Evolutionary conservation across 1,140 invertebrate species (phyloP).

Genomic region (Marisa cornuarietis): DNA sequence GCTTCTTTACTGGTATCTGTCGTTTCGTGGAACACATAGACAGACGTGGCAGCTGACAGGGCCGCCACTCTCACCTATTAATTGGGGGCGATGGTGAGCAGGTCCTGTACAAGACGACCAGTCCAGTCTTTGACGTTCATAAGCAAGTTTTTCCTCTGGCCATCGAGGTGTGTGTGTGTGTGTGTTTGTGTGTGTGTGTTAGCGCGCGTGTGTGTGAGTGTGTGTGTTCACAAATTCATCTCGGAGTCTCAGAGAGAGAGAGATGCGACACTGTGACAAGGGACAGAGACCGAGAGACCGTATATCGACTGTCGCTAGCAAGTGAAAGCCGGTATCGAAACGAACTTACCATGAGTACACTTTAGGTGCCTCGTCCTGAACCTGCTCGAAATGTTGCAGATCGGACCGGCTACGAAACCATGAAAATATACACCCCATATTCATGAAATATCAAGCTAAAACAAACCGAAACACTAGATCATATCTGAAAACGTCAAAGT

Average conservation of each 20-base stretch:
- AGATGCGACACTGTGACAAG: not conserved
- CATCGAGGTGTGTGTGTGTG: not conserved
- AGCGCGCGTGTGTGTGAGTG: too few relatives aligned
- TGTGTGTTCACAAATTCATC: constrained; percentile 3
- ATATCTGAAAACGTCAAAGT: constrained; percentile 15
- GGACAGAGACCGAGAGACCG: not conserved
- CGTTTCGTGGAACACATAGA: too few relatives aligned
- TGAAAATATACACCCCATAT: constrained; percentile 37
- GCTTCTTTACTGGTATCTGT: not conserved
- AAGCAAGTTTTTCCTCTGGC: too few relatives aligned
- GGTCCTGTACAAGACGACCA: too few relatives aligned
- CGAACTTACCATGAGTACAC: constrained; percentile 34
- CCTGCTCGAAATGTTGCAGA: constrained; percentile 27
- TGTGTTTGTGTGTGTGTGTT: too few relatives aligned
- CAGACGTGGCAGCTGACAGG: too few relatives aligned
- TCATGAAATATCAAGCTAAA: constrained; percentile 11
- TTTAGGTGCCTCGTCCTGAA: constrained; percentile 33
- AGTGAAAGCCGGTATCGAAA: not conserved
- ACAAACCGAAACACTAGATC: constrained; percentile 2
- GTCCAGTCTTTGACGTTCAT: too few relatives aligned
- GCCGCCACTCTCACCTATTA: too few relatives aligned
- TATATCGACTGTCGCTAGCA: too few relatives aligned
- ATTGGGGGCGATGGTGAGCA: too few relatives aligned
- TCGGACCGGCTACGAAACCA: constrained; percentile 22
- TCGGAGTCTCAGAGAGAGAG: not conserved